These are phyloP conservation scores for Gavia stellata DNA, from an alignment of 2,113 vertebrate genomes.

Conservation along the genomic window DNA sequence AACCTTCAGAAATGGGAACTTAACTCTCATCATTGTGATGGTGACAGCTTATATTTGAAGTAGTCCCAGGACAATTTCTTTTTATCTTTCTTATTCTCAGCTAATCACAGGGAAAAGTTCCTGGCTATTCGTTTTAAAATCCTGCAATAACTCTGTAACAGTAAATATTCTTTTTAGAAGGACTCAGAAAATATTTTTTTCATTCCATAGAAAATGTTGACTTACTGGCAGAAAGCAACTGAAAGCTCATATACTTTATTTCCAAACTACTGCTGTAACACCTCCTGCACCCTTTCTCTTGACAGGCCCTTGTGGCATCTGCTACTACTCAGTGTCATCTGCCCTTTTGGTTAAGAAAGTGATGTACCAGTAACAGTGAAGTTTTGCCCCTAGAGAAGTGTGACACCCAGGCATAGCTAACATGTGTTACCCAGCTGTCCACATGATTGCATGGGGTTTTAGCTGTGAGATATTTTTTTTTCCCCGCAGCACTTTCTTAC, in stretches of 20 bases:
- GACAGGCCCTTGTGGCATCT: background rate
- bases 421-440: background rate
- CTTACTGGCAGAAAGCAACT: background rate
- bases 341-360: background rate
- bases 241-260: background rate
- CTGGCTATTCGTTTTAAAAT: background rate
- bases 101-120: background rate
- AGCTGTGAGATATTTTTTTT: background rate
- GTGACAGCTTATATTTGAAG: background rate
- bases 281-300: background rate
- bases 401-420: background rate
- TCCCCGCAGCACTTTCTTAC: fast-evolving
- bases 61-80: background rate
- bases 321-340: background rate
- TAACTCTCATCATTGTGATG: background rate
- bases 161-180: background rate
- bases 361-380: background rate
- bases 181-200: background rate
- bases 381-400: background rate
- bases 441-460: background rate
- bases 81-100: background rate
- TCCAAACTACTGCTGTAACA: background rate
- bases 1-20: background rate
- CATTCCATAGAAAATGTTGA: background rate
- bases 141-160: background rate